Conservation (phyloP, 37 sponge, comb jelly and placozoan species). For the Mnemiopsis leidyi region DNA sequence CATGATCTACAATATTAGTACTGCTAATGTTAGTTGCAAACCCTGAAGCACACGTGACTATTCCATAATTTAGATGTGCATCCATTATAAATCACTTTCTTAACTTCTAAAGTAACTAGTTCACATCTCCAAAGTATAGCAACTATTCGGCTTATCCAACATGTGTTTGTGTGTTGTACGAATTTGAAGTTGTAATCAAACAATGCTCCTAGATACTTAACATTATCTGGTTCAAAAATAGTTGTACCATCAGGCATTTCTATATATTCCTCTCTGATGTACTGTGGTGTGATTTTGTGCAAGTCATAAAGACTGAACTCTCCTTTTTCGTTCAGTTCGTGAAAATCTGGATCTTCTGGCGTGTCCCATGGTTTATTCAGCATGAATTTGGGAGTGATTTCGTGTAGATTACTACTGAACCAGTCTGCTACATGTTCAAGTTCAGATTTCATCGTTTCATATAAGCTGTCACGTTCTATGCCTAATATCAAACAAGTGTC, state of each 20-base stretch:
- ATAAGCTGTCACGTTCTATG: too few relatives aligned
- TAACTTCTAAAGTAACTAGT: background rate
- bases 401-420: too few relatives aligned
- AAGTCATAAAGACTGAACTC: background rate
- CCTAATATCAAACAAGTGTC: too few relatives aligned
- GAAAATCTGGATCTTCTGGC: too few relatives aligned
- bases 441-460: too few relatives aligned
- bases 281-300: too few relatives aligned
- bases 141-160: slow-evolving; percentile 1
- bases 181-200: slow-evolving; percentile 12
- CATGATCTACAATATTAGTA: background rate
- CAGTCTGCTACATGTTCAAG: too few relatives aligned
- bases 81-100: background rate
- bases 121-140: background rate
- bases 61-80: slow-evolving; percentile 15
- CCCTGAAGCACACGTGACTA: background rate
- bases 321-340: too few relatives aligned
- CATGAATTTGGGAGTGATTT: too few relatives aligned
- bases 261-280: background rate
- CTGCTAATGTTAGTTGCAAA: slow-evolving; percentile 7
- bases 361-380: too few relatives aligned
- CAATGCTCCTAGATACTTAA: background rate
- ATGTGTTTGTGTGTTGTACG: background rate
- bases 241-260: slow-evolving; percentile 12
- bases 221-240: slow-evolving; percentile 12